Percentiles rank a stretch among this genome's conserved stretches.
Evolutionary conservation across 1,140 invertebrate genomes (phyloP).

Genomic region (Platyura marginata): DNA sequence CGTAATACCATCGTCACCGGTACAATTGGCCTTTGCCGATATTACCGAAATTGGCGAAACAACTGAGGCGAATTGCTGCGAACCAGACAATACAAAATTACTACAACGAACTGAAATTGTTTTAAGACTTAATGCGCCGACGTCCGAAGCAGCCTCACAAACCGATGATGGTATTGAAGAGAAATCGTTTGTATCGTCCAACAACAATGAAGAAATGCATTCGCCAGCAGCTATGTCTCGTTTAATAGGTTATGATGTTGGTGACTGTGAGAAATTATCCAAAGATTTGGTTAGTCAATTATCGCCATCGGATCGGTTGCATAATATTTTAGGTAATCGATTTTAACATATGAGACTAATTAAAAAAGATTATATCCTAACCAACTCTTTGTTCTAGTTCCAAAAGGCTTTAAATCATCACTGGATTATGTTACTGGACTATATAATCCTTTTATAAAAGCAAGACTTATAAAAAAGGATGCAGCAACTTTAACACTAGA

Average conservation of each 20-base stretch:
- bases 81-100: slow-evolving; percentile 24
- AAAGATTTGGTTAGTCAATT: slow-evolving; percentile 52
- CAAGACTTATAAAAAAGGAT: slow-evolving; percentile 29
- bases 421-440: slow-evolving; percentile 63
- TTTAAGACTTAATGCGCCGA: slow-evolving; percentile 35
- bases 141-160: slow-evolving; percentile 40
- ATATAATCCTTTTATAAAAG: slow-evolving; percentile 47
- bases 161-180: slow-evolving; percentile 29
- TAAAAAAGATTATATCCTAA: too few species aligned
- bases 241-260: slow-evolving; percentile 38
- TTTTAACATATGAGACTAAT: too few species aligned
- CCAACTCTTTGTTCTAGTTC: slow-evolving; percentile 31
- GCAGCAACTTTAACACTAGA: slow-evolving; percentile 19
- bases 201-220: slow-evolving; percentile 4
- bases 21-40: background rate
- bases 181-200: slow-evolving; percentile 6
- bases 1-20: background rate
- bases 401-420: slow-evolving; percentile 50
- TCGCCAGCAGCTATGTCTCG: too few species aligned
- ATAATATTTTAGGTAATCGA: slow-evolving; percentile 48
- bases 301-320: slow-evolving; percentile 44
- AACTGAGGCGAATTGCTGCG: background rate
- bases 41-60: background rate
- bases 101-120: slow-evolving; percentile 40
- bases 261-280: slow-evolving; percentile 61